These are phyloP conservation scores for Leptinotarsa rubiginosa DNA, from an alignment of 2,888 invertebrate species.

Conservation along the genomic window DNA sequence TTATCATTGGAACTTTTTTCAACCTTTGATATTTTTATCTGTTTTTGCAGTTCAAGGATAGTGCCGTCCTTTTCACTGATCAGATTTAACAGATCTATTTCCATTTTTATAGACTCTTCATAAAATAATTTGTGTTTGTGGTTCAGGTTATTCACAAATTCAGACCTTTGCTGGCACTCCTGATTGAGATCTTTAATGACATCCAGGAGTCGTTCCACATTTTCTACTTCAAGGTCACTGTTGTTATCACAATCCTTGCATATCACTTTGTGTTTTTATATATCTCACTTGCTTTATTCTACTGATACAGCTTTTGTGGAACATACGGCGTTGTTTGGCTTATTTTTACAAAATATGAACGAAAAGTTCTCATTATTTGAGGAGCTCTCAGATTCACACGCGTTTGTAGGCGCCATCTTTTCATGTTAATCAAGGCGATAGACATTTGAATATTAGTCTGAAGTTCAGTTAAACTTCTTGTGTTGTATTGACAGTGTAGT, in stretches of 20 bases:
- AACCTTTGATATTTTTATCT: background rate
- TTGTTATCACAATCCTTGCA: slow-evolving; percentile 10
- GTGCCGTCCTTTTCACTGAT: background rate
- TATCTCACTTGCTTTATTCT: slow-evolving; percentile 1
- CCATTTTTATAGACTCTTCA: slow-evolving; percentile 5
- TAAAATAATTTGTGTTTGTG: slow-evolving; percentile 4
- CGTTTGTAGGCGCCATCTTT: background rate
- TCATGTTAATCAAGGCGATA: too few species aligned
- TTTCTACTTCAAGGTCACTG: slow-evolving; percentile 10
- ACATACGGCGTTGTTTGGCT: background rate
- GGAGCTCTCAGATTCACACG: background rate
- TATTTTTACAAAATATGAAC: background rate
- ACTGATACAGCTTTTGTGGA: background rate
- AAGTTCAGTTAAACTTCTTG: too few species aligned
- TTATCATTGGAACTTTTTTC: slow-evolving; percentile 7
- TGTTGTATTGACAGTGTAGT: too few species aligned
- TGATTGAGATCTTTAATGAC: slow-evolving; percentile 2
- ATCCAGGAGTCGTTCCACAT: slow-evolving; percentile 2
- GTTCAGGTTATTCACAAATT: slow-evolving; percentile 9
- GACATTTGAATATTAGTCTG: too few species aligned
- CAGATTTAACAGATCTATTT: too few species aligned
- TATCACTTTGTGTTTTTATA: slow-evolving; percentile 1
- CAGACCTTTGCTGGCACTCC: slow-evolving; percentile 9
- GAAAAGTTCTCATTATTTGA: background rate
- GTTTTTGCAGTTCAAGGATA: too few species aligned